Evolutionary conservation across 2,113 vertebrate species (phyloP).

Genomic region (Otocyon megalotis): DNA sequence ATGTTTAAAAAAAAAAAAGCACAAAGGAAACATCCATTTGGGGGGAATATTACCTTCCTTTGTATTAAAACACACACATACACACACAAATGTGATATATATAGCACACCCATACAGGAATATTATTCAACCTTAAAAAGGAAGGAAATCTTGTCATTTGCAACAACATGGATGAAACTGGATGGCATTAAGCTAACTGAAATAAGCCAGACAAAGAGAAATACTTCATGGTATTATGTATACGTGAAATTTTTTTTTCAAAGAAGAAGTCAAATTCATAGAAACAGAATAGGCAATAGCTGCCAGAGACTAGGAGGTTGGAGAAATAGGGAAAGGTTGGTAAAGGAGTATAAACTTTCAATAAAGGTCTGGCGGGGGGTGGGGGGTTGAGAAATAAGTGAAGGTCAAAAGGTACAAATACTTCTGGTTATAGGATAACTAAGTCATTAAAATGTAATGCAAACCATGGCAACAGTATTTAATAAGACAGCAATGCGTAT

Average conservation of each 20-base stretch:
- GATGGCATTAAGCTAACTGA: background rate
- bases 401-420: background rate
- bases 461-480: background rate
- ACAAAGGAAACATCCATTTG: background rate
- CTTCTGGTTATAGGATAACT: background rate
- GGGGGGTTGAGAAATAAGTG: background rate
- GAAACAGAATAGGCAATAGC: background rate
- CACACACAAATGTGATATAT: background rate
- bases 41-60: background rate
- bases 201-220: background rate
- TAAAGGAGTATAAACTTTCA: background rate
- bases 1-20: background rate
- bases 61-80: background rate
- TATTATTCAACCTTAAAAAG: background rate
- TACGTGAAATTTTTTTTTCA: background rate
- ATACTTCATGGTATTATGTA: background rate
- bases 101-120: background rate
- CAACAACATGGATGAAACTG: background rate
- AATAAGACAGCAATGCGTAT: background rate
- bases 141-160: background rate
- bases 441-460: background rate
- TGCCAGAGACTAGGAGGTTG: background rate
- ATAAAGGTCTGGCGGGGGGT: background rate
- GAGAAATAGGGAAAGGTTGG: background rate
- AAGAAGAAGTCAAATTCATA: background rate